Conservation (phyloP, 2,888 invertebrate species). For the Malthinus flaveolus region DNA sequence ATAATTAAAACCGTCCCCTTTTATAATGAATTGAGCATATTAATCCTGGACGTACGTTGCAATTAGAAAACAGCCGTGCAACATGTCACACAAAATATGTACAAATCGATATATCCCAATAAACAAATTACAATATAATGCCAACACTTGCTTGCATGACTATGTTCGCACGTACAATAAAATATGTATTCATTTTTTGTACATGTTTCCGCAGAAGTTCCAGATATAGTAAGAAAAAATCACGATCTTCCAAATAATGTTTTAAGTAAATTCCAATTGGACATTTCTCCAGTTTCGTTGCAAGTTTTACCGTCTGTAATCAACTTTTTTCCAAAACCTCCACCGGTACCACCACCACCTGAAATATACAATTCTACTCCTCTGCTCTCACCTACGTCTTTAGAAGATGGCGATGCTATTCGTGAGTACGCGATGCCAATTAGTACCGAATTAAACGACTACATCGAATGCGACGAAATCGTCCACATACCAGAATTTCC, state of each 20-base stretch:
- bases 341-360: conserved; percentile 68
- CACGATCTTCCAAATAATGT: conserved; percentile 62
- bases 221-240: conserved; percentile 64
- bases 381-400: conserved; percentile 48
- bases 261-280: conserved; percentile 40
- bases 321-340: conserved; percentile 63
- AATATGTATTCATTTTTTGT: no score
- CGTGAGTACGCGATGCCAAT: conserved; percentile 49
- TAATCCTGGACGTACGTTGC: no score
- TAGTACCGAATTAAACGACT: conserved; percentile 55
- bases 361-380: conserved; percentile 63
- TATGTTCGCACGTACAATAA: no score
- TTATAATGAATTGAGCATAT: no score
- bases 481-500: conserved; percentile 66
- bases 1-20: no score
- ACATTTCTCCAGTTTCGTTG: conserved; percentile 46
- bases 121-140: neutral
- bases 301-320: conserved; percentile 57
- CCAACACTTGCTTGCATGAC: no score
- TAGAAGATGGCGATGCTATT: conserved; percentile 50
- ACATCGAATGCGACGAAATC: conserved; percentile 57
- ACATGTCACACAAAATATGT: conserved; percentile 1
- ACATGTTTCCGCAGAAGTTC: conserved; percentile 57
- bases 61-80: neutral
- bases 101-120: conserved; percentile 4